Evolutionary conservation across 2,113 vertebrate genomes (phyloP).

Genomic region (Cygnus buccinator): DNA sequence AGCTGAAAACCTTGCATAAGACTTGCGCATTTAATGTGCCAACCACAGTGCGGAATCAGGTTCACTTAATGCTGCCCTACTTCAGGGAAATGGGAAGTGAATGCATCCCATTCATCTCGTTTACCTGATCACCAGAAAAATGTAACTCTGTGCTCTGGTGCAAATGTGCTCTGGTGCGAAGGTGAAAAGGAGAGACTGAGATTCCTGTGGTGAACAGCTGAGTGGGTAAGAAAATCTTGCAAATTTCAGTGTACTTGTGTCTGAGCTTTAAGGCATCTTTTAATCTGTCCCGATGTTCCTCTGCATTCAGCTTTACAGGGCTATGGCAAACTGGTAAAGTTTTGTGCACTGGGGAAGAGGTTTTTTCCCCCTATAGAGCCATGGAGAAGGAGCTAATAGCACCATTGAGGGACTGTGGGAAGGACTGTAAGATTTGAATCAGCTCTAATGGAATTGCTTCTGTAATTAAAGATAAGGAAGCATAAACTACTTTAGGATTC

Average conservation of each 20-base stretch:
- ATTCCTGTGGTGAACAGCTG: neutral
- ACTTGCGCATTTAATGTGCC: accelerated
- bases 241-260: neutral
- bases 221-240: neutral
- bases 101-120: neutral
- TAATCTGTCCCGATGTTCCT: neutral
- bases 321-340: neutral
- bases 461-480: neutral
- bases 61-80: accelerated
- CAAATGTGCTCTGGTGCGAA: neutral
- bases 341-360: neutral
- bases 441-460: neutral
- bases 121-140: neutral
- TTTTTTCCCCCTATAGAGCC: neutral
- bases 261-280: neutral
- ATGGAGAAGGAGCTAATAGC: neutral
- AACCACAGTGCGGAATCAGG: neutral
- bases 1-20: neutral
- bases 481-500: neutral
- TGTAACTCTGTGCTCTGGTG: neutral
- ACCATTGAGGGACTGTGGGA: neutral
- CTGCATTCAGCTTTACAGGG: neutral
- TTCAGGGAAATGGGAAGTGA: neutral
- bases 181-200: neutral
- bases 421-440: neutral